phyloP scores from a whole-genome alignment of 2,113 vertebrate genomes.

The Cyphomyrus plagiostoma region DNA sequence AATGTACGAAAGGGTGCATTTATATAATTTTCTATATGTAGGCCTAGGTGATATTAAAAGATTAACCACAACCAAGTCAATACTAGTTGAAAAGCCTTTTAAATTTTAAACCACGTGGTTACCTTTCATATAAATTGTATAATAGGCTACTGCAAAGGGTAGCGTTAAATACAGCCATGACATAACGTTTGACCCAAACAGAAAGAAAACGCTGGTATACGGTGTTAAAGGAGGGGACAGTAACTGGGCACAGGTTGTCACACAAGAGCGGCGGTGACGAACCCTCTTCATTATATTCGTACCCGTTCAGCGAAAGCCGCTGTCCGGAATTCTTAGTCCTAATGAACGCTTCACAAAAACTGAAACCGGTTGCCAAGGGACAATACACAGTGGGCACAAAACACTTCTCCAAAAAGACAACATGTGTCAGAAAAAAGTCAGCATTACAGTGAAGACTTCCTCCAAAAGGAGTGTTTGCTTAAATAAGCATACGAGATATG shows the following conservation, averaged over 20 bases:
- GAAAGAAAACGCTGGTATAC: background rate
- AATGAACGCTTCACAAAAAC: background rate
- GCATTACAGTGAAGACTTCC: background rate
- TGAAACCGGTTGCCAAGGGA: background rate
- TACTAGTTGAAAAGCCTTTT: background rate
- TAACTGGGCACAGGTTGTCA: background rate
- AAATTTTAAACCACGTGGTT: background rate
- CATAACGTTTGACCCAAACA: background rate
- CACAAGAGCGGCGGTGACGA: background rate
- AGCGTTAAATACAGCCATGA: background rate
- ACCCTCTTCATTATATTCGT: background rate
- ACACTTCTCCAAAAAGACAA: background rate
- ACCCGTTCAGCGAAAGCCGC: too few species aligned
- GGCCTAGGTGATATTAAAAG: background rate
- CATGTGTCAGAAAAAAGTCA: background rate
- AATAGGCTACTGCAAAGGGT: background rate
- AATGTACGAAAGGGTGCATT: background rate
- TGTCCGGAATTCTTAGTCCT: background rate
- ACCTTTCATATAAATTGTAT: background rate
- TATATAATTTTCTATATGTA: background rate
- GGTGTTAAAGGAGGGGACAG: background rate
- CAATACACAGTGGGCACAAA: background rate
- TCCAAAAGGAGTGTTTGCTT: background rate
- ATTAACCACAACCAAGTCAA: background rate
- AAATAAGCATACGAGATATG: constrained; percentile 2